A percentile compares a stretch with the other conserved stretches of the same genome.
These are phyloP conservation scores for Agrochola circellaris DNA, from an alignment of 2,888 invertebrate genomes.

Conservation along the genomic window DNA sequence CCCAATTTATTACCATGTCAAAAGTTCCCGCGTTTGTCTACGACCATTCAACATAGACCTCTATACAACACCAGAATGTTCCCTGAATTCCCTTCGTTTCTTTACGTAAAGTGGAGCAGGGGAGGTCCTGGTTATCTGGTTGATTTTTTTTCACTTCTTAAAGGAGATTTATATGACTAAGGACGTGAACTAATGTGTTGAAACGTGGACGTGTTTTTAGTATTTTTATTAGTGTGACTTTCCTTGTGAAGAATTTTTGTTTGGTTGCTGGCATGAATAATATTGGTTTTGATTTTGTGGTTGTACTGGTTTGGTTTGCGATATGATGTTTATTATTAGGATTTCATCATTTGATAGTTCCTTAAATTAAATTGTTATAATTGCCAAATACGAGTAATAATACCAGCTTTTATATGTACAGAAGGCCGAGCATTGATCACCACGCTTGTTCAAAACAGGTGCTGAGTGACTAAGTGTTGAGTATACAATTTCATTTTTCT, in stretches of 20 bases:
- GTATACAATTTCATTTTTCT: too few relatives aligned
- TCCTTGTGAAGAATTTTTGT: conserved; percentile 16
- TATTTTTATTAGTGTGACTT: conserved; percentile 32
- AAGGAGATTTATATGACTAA: conserved; percentile 65
- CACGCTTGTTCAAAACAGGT: too few relatives aligned
- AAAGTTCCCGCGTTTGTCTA: conserved; percentile 19
- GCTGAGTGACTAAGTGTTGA: too few relatives aligned
- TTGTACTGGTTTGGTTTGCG: background rate
- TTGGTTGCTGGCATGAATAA: background rate
- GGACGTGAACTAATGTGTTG: conserved; percentile 69
- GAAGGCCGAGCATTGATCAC: too few relatives aligned
- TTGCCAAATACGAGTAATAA: background rate
- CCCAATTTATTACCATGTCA: conserved; percentile 57
- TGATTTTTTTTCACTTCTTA: conserved; percentile 60
- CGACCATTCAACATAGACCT: conserved; percentile 47
- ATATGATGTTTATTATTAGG: background rate
- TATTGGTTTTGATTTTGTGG: background rate
- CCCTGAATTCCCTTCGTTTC: background rate
- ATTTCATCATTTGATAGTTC: background rate
- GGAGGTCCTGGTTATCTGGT: conserved; percentile 53
- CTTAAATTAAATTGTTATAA: background rate
- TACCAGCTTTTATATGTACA: background rate
- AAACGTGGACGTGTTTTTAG: conserved; percentile 55
- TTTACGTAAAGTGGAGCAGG: conserved; percentile 2
- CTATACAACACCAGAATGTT: conserved; percentile 15